A percentile compares a stretch with the other conserved stretches of the same genome.
Evolutionary conservation across 2,113 vertebrate species (phyloP).

Genomic region (Muntiacus reevesi): DNA sequence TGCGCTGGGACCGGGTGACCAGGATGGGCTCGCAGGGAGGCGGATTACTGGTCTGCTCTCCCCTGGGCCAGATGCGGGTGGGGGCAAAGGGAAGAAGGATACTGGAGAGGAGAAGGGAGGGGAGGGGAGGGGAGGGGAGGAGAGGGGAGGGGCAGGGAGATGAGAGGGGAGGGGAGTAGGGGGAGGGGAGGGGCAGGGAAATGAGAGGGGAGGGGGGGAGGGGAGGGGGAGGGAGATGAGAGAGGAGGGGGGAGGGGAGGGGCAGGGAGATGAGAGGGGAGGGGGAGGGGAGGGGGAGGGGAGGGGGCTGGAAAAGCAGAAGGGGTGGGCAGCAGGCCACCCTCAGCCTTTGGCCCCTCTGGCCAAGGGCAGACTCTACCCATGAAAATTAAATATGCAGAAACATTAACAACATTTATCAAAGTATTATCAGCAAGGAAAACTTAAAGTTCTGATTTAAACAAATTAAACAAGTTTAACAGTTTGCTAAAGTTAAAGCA

Average conservation of each 20-base stretch:
- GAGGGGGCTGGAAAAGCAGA: not conserved
- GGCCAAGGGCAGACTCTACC: not conserved
- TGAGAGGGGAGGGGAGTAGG: too few species aligned
- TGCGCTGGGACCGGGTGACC: rapidly evolving
- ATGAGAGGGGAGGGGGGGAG: rapidly evolving
- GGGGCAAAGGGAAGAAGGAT: not conserved
- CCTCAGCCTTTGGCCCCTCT: rapidly evolving
- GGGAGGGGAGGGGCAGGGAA: too few species aligned
- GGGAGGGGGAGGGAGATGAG: too few species aligned
- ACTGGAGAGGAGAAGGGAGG: too few species aligned
- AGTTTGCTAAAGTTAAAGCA: not conserved
- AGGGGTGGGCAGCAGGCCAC: rapidly evolving
- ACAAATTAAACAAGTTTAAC: not conserved
- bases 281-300: too few species aligned
- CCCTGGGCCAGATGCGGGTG: rapidly evolving
- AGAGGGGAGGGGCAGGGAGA: too few species aligned
- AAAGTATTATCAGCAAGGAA: not conserved
- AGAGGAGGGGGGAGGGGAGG: rapidly evolving
- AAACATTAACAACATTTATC: not conserved
- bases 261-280: too few species aligned
- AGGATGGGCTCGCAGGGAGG: not conserved
- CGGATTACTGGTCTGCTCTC: rapidly evolving
- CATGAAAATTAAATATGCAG: not conserved
- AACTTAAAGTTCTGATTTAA: not conserved
- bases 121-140: too few species aligned